Conservation (phyloP, 2,113 vertebrate genomes). For the Hyperoodon ampullatus region DNA sequence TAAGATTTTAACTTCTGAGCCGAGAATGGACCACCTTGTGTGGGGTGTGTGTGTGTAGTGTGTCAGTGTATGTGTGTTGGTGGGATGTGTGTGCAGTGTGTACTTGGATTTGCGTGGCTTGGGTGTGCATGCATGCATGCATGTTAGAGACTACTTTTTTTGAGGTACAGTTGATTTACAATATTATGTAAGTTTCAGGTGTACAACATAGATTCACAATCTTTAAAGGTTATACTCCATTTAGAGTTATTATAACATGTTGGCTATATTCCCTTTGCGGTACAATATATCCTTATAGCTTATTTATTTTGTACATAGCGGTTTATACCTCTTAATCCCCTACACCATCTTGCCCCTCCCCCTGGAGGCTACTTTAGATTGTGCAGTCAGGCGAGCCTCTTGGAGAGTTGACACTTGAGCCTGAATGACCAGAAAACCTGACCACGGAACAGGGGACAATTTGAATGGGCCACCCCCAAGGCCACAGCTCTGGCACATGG, state of each 20-base stretch:
- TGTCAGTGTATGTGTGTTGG: background rate
- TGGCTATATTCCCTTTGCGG: background rate
- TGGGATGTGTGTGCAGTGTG: background rate
- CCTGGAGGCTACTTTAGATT: background rate
- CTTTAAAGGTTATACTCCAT: background rate
- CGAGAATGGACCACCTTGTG: background rate
- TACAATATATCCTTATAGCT: background rate
- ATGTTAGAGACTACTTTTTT: background rate
- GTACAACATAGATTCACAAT: background rate
- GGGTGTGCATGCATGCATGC: too few relatives aligned
- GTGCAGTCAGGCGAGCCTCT: background rate
- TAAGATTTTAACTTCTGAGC: background rate
- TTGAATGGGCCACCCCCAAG: too few relatives aligned
- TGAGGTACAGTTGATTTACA: background rate
- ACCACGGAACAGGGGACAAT: fast-evolving
- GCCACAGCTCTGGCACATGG: background rate
- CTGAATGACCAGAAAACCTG: background rate
- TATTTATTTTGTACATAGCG: background rate
- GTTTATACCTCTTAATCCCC: background rate
- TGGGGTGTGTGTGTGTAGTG: background rate
- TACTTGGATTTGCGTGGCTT: background rate
- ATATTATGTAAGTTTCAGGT: background rate
- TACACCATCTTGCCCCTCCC: background rate
- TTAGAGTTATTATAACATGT: background rate
- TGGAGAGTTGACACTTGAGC: background rate